phyloP scores from a whole-genome alignment of 2,113 vertebrate genomes.

The Tenrec ecaudatus region DNA sequence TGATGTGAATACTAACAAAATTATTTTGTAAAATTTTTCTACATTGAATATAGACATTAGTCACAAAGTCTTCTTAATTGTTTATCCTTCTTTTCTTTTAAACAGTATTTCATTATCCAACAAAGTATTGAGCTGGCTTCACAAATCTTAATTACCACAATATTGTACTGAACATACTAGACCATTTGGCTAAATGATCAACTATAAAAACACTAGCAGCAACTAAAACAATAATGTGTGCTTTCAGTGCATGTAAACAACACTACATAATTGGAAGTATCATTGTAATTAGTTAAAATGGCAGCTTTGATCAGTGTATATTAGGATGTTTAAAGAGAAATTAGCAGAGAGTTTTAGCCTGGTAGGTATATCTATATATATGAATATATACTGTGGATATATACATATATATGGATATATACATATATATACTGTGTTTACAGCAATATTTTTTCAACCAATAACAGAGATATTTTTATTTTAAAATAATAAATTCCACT shows the following conservation, averaged over 20 bases:
- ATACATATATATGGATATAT: background rate
- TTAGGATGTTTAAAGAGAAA: no score
- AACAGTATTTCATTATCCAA: background rate
- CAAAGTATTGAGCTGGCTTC: background rate
- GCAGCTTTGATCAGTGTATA: background rate
- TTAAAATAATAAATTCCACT: background rate
- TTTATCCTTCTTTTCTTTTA: background rate
- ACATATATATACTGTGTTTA: background rate
- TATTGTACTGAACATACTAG: background rate
- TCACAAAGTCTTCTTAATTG: background rate
- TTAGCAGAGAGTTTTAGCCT: background rate
- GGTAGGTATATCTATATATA: background rate
- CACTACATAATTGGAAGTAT: background rate
- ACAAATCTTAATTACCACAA: background rate
- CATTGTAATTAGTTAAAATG: background rate
- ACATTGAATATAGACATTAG: background rate
- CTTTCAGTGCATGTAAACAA: background rate
- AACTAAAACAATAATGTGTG: background rate
- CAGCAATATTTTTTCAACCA: background rate
- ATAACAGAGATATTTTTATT: background rate
- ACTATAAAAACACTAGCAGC: background rate
- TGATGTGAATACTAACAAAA: no score
- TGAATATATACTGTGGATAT: background rate
- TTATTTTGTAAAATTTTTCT: background rate
- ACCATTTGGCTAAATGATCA: background rate